Base-by-base conservation (phyloP, 1,140 invertebrate genomes). In the Pseudomyrmex dendroicus region DNA sequence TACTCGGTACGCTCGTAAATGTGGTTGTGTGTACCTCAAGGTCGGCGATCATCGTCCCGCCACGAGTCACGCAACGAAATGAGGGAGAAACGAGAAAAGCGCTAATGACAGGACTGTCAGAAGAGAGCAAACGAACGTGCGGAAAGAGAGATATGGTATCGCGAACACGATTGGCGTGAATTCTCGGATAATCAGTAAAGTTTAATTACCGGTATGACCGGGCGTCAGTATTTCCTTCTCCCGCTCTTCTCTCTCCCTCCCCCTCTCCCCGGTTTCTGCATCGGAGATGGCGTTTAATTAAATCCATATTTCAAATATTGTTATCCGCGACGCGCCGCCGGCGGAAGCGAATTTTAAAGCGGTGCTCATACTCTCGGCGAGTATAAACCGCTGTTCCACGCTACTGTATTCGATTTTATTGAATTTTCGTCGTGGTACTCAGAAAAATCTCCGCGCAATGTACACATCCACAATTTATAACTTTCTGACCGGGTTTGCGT, bases 21-120 rank as follows among this genome's bases (percentile, higher is more conserved):
- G 68, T 56, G 72, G 52, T 64, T 35, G 72, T 25, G 25, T 25
- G 25, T 78, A 84, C 57, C n/a, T 70, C 61, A 86, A 73, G 67
- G 56, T 86, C 80, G 80, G 68, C 50, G 61, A 84, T 84, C 54
- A 35, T 61, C 20, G 22, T 54, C 44, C 10, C 46, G 72, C 48
- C 44, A 64, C 70, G 35, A 64, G 57, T 70, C 70, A 25, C 61
- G 72, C 48, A 46, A 86, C 44, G 54, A 46, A 86, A 74, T 56
- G 70, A 82, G 57, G 54, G 17, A 35, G 70, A 67, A 67, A 86
- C 46, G 61, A 57, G 78, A 50, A 83, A 82, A 80, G 57, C 57
- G 57, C 17, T 85, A 84, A 85, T 76, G 84, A 68, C 52, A 64
- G 64, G 15, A 80, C 54, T 50, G 54, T 57, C 17, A 56, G 72